Evolutionary conservation across 2,113 vertebrate species (phyloP).

Genomic region (Athene cunicularia): DNA sequence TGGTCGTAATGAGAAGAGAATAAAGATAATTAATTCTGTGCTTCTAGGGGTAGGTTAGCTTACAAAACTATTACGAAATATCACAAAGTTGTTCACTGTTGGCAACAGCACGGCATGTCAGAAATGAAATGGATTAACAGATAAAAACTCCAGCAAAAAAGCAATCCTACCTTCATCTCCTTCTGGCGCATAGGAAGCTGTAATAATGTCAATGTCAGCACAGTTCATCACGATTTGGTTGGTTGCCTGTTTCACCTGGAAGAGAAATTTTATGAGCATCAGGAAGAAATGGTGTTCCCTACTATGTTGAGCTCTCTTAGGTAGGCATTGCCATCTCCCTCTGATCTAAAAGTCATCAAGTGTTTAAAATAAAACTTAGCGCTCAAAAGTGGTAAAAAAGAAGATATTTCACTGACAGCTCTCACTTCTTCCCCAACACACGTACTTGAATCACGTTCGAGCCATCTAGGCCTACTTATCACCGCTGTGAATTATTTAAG

Average conservation of each 20-base stretch:
- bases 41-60: neutral
- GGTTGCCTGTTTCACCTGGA: conserved; percentile 92
- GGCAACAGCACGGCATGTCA: neutral
- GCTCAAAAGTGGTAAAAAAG: neutral
- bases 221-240: conserved; percentile 99
- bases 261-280: conserved; percentile 4
- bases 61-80: neutral
- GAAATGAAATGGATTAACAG: fast-evolving
- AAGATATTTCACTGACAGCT: neutral
- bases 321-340: neutral
- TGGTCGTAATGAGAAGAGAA: neutral
- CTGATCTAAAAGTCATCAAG: fast-evolving
- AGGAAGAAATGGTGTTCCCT: neutral
- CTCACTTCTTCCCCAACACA: fast-evolving
- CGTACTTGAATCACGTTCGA: neutral
- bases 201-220: conserved; percentile 99
- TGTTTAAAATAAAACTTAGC: neutral
- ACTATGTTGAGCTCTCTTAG: neutral
- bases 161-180: conserved; percentile 90
- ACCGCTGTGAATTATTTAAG: neutral
- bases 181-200: conserved; percentile 91
- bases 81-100: neutral
- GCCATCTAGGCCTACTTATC: neutral
- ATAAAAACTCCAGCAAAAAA: neutral
- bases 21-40: neutral